Evolutionary conservation across 2,797 vertebrate species (phyloP).

Genomic region (Molossus alvarezi): DNA sequence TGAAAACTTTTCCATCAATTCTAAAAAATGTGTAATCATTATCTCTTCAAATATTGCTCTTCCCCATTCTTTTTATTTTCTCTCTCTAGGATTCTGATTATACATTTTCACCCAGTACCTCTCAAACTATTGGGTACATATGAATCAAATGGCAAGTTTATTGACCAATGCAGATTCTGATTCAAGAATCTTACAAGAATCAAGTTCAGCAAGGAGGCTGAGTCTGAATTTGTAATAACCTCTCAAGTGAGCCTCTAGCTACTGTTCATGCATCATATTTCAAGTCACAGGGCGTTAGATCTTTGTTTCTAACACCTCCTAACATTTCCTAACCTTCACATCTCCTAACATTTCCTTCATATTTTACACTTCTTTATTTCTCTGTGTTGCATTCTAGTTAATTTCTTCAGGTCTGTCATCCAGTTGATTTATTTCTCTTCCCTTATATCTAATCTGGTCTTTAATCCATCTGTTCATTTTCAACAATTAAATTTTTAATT

Average conservation of each 20-base stretch:
- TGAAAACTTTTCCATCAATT: conserved; percentile 17
- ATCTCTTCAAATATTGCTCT: background rate
- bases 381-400: background rate
- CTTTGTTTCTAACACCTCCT: background rate
- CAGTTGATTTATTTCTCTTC: conserved; percentile 18
- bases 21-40: background rate
- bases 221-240: background rate
- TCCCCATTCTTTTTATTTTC: background rate
- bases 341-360: background rate
- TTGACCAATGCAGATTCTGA: background rate
- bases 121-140: background rate
- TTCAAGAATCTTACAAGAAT: background rate
- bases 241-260: background rate
- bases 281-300: background rate
- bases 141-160: background rate
- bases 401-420: background rate
- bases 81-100: background rate
- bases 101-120: background rate
- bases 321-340: background rate
- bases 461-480: background rate
- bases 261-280: background rate
- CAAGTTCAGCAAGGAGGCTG: background rate
- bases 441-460: background rate
- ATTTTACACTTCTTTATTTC: background rate
- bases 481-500: background rate